Evolutionary conservation across 2,113 vertebrate species (phyloP), one percentile per base, ranked within the genome.

Genomic region (Leptocoma aspasia): DNA sequence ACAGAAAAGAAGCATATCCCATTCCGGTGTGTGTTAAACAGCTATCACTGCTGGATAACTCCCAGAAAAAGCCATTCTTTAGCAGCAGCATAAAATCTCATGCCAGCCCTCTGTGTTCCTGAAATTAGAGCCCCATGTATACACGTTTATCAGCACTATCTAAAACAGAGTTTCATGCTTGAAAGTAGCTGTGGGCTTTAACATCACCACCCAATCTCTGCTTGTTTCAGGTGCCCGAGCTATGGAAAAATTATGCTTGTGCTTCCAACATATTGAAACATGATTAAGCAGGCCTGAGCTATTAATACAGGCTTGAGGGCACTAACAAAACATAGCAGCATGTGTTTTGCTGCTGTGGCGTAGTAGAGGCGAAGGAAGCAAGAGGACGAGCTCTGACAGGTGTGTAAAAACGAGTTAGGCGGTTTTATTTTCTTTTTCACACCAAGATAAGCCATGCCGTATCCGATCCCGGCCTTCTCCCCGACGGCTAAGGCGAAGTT

Each of bases 281-380:
- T 0, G 4, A 30, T 33, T 21, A 41, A 42, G 41, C 21, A 50
- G 70, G 39, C 19, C n/a, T 12, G 16, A 68, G 57, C 35, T 33
- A 28, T 39, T 75, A 66, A 53, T 2, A 33, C 14, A 19, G 52
- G 27, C 31, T 28, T 10, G 52, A 39, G 15, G 33, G 14, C 20
- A 45, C 42, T 33, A 35, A 20, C 3, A 17, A 42, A 35, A 33
- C 26, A 13, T 0, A 23, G n/a, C 56, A 19, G 49, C 1, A n/a
- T 4, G 2, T 3, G 24, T 11, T 60, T 15, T 15, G 53, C 47
- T 35, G 47, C 52, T 37, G 39, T 4, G 6, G 27, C 0, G 0
- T 44, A 60, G 72, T 11, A 39, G 47, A 28, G 45, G 30, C 0
- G 1, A 21, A 30, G 45, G 4, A n/a, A 49, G 20, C 1, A 11